Percentiles rank a stretch among this genome's conserved stretches.
phyloP scores from a whole-genome alignment of 2,113 vertebrate species.

The Xiphorhynchus elegans region DNA sequence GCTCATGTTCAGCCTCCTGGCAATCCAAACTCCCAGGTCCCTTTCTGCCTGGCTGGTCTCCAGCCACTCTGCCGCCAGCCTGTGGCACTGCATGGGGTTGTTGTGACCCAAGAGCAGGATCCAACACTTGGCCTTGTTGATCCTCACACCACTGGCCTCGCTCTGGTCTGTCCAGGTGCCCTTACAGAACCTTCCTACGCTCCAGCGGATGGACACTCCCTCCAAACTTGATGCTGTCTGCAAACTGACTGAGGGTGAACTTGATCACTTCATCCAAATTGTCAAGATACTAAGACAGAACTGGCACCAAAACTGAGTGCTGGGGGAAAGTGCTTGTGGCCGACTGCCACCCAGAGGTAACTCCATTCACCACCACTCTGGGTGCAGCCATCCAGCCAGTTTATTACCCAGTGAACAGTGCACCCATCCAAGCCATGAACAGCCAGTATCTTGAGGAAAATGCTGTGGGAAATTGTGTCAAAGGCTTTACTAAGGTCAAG shows the following conservation, averaged over 20 bases:
- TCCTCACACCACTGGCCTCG: accelerated
- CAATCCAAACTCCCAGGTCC: accelerated
- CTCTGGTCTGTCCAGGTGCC: background rate
- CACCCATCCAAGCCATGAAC: background rate
- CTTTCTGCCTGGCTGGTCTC: background rate
- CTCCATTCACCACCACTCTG: background rate
- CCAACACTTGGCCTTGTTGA: background rate
- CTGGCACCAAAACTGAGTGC: no score
- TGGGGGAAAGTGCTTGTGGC: background rate
- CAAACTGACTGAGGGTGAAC: background rate
- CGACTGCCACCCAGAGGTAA: accelerated
- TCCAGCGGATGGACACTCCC: background rate
- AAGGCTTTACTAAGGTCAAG: background rate
- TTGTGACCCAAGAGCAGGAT: background rate
- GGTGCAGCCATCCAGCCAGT: background rate
- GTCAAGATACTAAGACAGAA: background rate
- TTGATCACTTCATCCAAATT: background rate
- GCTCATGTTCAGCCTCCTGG: accelerated
- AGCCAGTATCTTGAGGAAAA: background rate
- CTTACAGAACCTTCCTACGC: background rate
- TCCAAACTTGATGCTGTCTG: background rate
- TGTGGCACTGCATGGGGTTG: background rate
- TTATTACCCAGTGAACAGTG: background rate
- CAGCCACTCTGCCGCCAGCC: no score
- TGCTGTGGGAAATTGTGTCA: background rate